Evolutionary conservation across 2,888 invertebrate species (phyloP), one percentile per base, ranked within the genome.

Genomic region (Drosophila cyrtoloma): DNA sequence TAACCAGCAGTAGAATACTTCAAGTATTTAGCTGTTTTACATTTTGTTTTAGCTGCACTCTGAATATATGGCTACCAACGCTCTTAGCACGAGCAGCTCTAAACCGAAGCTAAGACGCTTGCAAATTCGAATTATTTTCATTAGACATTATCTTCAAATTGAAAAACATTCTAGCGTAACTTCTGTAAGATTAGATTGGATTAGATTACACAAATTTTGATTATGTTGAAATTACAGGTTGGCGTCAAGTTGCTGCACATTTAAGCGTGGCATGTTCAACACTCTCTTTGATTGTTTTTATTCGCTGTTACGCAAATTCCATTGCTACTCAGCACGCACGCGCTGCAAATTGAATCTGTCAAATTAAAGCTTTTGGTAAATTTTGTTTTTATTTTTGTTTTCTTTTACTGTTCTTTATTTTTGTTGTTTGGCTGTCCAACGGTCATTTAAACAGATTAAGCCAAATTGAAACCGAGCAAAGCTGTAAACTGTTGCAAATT

Each of bases 391-490:
- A 59, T 71, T 39, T 74, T 52, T 30, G 58, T 55, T 62, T 74
- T 30, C 35, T 37, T 50, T 59, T 30, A 57, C 60, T 66, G 51
- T 74, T 64, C 37, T 52, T 35, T 61, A 71, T 70, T 52, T 32
- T 33, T 35, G 39, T 60, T 47, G 30, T 42, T 62, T 66, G 28
- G 57, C 42, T 52, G 68, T 64, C 56, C 76, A 50, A 52, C 58
- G 76, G 85, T 68, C 84, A 84, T 87, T 84, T 87, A 75, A 82
- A 83, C 76, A 85, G 85, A 85, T 87, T 85, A 83, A 83, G 71
- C 69, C 81, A 85, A 85, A 85, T 87, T 87, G 87, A 81, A 85
- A 87, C 32, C 66, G 71, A 67, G 64, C 71, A 75, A 79, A 77
- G 71, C 75, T 68, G 68, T 55, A 66, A 81, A 70, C 81, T 72